These are phyloP conservation scores for Hydropotes inermis DNA, from an alignment of 2,113 vertebrate species.

Conservation along the genomic window DNA sequence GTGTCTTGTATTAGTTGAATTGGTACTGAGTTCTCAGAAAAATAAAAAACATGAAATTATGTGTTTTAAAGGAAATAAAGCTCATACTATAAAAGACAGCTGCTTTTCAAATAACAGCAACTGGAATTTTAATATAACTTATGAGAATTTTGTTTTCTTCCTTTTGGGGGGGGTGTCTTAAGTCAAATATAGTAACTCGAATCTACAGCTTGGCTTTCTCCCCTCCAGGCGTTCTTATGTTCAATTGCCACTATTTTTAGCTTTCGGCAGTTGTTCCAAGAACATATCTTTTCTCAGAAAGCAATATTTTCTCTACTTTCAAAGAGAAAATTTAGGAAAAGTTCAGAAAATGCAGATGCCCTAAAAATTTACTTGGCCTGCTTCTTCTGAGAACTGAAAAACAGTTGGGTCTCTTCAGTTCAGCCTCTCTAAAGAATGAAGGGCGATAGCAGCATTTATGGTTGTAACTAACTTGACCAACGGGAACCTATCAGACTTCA, in stretches of 20 bases:
- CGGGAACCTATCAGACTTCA: background rate
- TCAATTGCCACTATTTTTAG: constrained; percentile 33
- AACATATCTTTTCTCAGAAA: constrained; percentile 40
- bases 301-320: constrained; percentile 27
- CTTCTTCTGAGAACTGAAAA: constrained; percentile 32
- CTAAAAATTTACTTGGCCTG: constrained; percentile 30
- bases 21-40: constrained; percentile 34
- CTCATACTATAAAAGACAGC: constrained; percentile 50
- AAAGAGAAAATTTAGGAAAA: constrained; percentile 51
- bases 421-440: background rate
- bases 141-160: constrained; percentile 41
- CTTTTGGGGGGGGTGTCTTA: background rate
- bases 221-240: constrained; percentile 23
- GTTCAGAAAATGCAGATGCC: constrained; percentile 25
- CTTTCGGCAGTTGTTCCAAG: constrained; percentile 31
- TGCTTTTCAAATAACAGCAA: constrained; percentile 54
- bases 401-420: background rate
- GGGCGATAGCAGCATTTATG: background rate
- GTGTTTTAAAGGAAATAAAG: constrained; percentile 11
- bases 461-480: background rate
- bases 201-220: constrained; percentile 10
- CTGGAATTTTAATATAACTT: background rate
- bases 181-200: constrained; percentile 36
- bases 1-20: constrained; percentile 9
- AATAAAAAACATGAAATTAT: constrained; percentile 19